These are phyloP conservation scores for Oreohelix idahoensis DNA, from an alignment of 1,140 invertebrate genomes.

Conservation along the genomic window DNA sequence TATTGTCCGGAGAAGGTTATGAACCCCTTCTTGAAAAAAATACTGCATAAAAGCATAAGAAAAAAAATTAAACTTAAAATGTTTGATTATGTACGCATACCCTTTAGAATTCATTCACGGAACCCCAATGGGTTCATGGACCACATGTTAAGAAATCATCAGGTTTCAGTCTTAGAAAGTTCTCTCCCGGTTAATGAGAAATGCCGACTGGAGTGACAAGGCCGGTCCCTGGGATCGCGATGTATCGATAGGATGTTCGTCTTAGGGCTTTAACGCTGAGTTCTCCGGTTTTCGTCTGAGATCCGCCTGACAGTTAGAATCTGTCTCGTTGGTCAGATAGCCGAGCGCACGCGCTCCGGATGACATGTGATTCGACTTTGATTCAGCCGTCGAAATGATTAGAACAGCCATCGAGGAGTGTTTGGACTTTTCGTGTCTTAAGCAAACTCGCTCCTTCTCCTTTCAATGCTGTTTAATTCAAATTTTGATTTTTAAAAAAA, in stretches of 20 bases:
- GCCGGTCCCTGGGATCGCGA: background rate
- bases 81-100: too few species aligned
- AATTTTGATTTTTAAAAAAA: too few species aligned
- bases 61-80: too few species aligned
- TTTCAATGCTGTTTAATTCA: too few species aligned
- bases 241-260: constrained; percentile 42
- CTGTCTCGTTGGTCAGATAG: constrained; percentile 21
- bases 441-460: too few species aligned
- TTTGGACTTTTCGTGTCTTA: too few species aligned
- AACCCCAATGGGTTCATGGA: too few species aligned
- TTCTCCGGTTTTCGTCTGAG: background rate
- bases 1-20: too few species aligned
- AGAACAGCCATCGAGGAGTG: background rate
- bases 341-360: background rate
- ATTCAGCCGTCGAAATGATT: background rate
- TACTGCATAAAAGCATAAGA: too few species aligned
- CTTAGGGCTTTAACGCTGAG: constrained; percentile 47
- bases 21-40: too few species aligned
- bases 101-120: too few species aligned
- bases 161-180: constrained; percentile 2
- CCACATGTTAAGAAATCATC: background rate
- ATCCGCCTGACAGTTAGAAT: constrained; percentile 15
- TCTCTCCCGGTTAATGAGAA: constrained; percentile 50
- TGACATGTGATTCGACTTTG: constrained; percentile 25
- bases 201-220: constrained; percentile 47